A percentile compares a stretch with the other conserved stretches of the same genome.
Evolutionary conservation across 2,113 vertebrate species (phyloP).

Genomic region (Heterocephalus glaber): DNA sequence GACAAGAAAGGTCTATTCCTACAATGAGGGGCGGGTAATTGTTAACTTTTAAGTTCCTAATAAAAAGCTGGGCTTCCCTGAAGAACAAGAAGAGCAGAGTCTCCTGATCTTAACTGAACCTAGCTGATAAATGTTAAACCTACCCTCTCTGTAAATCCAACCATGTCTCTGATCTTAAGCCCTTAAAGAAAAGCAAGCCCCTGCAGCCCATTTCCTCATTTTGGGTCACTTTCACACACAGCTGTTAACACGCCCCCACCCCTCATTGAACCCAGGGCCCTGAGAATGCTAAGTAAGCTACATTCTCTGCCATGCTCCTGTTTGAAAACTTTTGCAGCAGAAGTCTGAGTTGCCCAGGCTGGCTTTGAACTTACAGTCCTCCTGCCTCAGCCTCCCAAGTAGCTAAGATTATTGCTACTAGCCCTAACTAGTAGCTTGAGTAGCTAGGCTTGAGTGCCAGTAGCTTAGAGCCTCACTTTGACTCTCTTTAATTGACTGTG

Average conservation of each 20-base stretch:
- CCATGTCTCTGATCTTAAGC: not conserved
- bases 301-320: no score
- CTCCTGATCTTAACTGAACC: not conserved
- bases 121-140: not conserved
- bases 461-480: no score
- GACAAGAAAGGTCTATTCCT: not conserved
- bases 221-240: not conserved
- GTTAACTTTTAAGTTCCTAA: constrained; percentile 21
- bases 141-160: not conserved
- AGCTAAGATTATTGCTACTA: no score
- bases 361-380: no score
- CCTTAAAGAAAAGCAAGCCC: constrained; percentile 38
- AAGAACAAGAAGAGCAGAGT: not conserved
- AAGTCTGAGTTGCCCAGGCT: no score
- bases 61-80: constrained; percentile 21
- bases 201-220: not conserved
- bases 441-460: no score
- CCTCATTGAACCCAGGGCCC: not conserved
- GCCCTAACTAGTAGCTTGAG: no score
- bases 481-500: no score
- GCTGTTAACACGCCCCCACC: not conserved
- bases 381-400: no score
- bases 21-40: not conserved
- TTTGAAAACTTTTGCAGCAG: no score
- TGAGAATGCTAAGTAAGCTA: not conserved